Percentiles rank a stretch among this genome's conserved stretches.
These are phyloP conservation scores for Penaeus vannamei DNA, from an alignment of 1,140 invertebrate species.

Conservation along the genomic window DNA sequence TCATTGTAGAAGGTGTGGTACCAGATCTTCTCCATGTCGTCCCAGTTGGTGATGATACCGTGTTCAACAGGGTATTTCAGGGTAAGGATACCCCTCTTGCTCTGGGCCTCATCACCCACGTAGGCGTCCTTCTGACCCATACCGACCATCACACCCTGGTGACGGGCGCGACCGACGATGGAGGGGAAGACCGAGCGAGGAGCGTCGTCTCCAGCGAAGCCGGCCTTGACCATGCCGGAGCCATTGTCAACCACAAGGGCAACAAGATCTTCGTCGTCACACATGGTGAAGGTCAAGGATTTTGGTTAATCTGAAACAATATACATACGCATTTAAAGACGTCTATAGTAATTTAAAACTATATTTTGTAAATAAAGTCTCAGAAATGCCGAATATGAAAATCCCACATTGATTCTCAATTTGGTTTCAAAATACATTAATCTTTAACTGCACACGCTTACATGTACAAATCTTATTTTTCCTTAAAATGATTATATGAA, in stretches of 20 bases:
- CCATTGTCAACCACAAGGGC: constrained; percentile 16
- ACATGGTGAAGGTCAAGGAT: no score
- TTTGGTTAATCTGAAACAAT: no score
- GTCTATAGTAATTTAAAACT: no score
- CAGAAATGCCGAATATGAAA: no score
- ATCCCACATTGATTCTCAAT: no score
- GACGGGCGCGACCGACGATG: constrained; percentile 28
- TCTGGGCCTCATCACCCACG: constrained; percentile 97
- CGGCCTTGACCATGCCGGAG: constrained; percentile 18
- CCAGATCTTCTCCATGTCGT: constrained; percentile 98
- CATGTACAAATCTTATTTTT: no score
- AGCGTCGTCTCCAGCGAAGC: constrained; percentile 12
- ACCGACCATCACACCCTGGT: constrained; percentile 87
- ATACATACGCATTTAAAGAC: no score
- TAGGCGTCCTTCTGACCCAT: constrained; percentile 93
- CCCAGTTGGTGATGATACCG: constrained; percentile 96
- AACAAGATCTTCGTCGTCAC: no score
- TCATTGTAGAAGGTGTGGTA: constrained; percentile 98
- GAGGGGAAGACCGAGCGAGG: constrained; percentile 18
- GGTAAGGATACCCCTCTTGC: constrained; percentile 83
- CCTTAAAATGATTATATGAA: no score
- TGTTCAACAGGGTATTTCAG: constrained; percentile 72
- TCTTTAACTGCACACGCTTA: no score
- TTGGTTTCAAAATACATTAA: no score
- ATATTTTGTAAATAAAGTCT: no score